These are phyloP conservation scores for Cantharis rustica DNA, from an alignment of 2,888 invertebrate species.

Conservation along the genomic window DNA sequence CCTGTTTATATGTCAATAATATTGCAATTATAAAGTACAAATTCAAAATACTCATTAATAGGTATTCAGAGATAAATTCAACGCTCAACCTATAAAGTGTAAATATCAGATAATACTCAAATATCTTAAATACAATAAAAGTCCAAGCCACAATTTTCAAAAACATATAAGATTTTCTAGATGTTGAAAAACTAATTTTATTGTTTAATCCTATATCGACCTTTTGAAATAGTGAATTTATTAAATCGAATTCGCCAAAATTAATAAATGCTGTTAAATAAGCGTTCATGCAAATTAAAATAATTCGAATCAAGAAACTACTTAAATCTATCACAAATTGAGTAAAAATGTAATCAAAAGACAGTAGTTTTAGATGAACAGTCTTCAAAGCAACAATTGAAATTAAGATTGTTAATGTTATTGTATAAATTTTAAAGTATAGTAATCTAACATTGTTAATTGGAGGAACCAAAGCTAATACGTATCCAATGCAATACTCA, in stretches of 20 bases:
- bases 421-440: neutral
- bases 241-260: neutral
- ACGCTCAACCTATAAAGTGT: accelerated
- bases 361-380: neutral
- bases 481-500: neutral
- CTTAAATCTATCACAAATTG: accelerated
- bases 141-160: neutral
- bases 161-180: neutral
- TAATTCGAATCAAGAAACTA: neutral
- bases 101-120: too few relatives aligned
- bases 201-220: neutral
- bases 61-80: too few relatives aligned
- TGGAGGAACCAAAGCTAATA: neutral
- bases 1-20: too few relatives aligned
- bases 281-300: accelerated
- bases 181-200: neutral
- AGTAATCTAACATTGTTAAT: neutral
- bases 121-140: neutral
- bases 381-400: too few relatives aligned
- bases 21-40: too few relatives aligned
- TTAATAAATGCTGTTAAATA: neutral
- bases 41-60: too few relatives aligned
- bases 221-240: neutral
- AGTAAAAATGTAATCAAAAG: neutral
- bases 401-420: neutral